Evolutionary conservation across 92 coral and sea anemone genomes (phyloP).

Genomic region (Parazoanthus darwini): DNA sequence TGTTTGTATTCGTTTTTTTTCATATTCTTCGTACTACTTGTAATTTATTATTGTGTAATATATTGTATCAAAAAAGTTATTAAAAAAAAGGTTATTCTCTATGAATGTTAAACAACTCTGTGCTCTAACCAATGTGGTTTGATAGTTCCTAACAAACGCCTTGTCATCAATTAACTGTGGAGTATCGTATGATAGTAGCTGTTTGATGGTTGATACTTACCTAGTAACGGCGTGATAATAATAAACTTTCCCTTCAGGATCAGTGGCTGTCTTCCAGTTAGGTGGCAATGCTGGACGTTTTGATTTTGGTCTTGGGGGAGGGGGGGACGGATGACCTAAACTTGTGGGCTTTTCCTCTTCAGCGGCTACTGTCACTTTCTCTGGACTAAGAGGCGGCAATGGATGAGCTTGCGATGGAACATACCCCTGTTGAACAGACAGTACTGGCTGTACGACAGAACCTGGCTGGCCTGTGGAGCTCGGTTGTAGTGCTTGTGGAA

Average conservation of each 20-base stretch:
- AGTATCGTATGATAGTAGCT: neutral
- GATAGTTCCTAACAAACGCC: no score
- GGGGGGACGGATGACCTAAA: slow-evolving; percentile 42
- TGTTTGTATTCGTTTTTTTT: no score
- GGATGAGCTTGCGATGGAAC: slow-evolving; percentile 21
- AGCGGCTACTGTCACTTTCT: slow-evolving; percentile 2
- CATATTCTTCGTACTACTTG: no score
- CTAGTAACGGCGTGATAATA: slow-evolving; percentile 92
- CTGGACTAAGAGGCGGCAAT: slow-evolving; percentile 16
- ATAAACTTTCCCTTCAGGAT: slow-evolving; percentile 91
- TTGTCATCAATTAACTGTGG: no score
- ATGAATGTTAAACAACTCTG: no score
- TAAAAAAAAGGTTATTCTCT: no score
- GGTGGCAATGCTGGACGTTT: slow-evolving; percentile 66
- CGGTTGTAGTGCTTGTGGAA: slow-evolving; percentile 27
- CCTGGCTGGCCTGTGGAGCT: slow-evolving; percentile 9
- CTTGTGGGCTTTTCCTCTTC: neutral
- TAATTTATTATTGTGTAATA: no score
- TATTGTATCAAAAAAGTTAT: no score
- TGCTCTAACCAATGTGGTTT: no score
- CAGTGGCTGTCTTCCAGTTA: slow-evolving; percentile 94
- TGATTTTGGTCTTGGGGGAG: slow-evolving; percentile 67
- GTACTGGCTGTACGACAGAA: neutral
- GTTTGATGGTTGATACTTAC: slow-evolving; percentile 43
- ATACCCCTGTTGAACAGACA: slow-evolving; percentile 6